Evolutionary conservation across 2,113 vertebrate genomes (phyloP).

Genomic region (Otus sunia): DNA sequence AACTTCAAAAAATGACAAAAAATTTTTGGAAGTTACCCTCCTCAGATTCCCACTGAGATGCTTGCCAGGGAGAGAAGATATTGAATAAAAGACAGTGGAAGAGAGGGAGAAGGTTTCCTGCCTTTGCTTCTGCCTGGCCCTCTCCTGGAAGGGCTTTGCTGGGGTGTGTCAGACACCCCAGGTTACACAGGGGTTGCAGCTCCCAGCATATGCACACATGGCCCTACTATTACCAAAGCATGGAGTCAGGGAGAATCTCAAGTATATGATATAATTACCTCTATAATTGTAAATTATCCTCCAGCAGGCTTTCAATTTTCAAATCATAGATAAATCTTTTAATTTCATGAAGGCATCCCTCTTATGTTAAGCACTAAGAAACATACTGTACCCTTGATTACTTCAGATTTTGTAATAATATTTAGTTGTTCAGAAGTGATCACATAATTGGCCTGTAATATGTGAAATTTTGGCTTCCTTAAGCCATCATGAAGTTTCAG

Average conservation of each 20-base stretch:
- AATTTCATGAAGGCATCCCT: not conserved
- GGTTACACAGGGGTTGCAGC: rapidly evolving
- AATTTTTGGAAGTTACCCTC: not conserved
- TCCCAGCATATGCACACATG: not conserved
- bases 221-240: rapidly evolving
- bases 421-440: not conserved
- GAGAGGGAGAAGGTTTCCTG: not conserved
- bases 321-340: not conserved
- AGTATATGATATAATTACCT: not conserved
- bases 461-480: not conserved
- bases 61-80: not conserved
- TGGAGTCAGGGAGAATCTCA: not conserved
- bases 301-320: not conserved
- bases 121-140: not conserved
- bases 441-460: not conserved
- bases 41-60: not conserved
- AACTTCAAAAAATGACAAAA: not conserved
- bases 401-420: not conserved
- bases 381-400: not conserved
- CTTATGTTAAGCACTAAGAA: not conserved
- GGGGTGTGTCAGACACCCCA: rapidly evolving
- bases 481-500: not conserved
- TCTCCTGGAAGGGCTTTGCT: not conserved
- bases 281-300: not conserved
- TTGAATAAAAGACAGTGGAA: too few species aligned